Conservation (phyloP, 2,113 vertebrate species). For the Mustelus asterias region DNA sequence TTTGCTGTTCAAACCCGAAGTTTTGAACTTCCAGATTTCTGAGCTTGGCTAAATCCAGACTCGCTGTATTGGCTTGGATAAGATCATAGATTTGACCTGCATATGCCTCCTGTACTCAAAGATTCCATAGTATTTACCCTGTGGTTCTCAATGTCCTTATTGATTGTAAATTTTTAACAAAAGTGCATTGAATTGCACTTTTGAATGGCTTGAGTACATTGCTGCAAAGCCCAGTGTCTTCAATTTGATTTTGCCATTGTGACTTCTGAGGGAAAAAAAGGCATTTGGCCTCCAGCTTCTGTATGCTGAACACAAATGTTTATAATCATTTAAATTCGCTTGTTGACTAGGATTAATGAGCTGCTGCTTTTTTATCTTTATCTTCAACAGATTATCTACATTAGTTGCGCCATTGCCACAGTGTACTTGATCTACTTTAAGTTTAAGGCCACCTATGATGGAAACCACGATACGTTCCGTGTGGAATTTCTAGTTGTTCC, state of each 20-base stretch:
- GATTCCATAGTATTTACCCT: not conserved
- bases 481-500: constrained; percentile 95
- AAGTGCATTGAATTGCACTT: not conserved
- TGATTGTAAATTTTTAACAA: not conserved
- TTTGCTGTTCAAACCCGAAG: not conserved
- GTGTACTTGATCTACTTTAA: constrained; percentile 95
- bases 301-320: not conserved
- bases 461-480: constrained; percentile 96
- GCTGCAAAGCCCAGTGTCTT: not conserved
- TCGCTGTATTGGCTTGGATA: not conserved
- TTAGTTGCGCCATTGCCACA: constrained; percentile 86
- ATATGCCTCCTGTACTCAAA: not conserved
- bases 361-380: not conserved
- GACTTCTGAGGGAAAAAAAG: not conserved
- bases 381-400: constrained; percentile 80
- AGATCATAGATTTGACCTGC: not conserved
- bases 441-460: constrained; percentile 96
- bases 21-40: not conserved
- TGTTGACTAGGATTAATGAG: not conserved
- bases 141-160: not conserved
- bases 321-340: not conserved
- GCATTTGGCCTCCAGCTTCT: not conserved
- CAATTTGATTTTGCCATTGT: not conserved
- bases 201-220: not conserved
- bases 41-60: not conserved